Evolutionary conservation across 1,140 invertebrate species (phyloP).

Genomic region (Aricia agestis): DNA sequence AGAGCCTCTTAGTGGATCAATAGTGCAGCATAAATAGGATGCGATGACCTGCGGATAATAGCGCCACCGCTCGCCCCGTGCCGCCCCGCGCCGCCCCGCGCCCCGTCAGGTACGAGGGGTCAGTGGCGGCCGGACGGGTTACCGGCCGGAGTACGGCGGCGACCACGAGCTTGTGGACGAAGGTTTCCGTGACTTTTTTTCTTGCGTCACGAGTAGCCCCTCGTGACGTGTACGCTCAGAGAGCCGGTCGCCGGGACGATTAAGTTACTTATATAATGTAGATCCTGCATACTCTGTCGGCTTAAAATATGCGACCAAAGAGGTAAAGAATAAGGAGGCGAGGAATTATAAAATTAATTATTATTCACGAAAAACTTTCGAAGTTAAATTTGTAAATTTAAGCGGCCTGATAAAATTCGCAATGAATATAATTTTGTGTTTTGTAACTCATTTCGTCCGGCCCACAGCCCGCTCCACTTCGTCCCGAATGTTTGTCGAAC

Average conservation of each 20-base stretch:
- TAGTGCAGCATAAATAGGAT: conserved; percentile 43
- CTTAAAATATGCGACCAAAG: neutral
- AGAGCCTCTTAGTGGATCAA: conserved; percentile 31
- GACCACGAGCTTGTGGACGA: conserved; percentile 3
- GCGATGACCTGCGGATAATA: conserved; percentile 31
- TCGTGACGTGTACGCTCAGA: too few species aligned
- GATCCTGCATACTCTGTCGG: too few species aligned
- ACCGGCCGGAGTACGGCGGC: neutral
- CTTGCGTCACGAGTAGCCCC: too few species aligned
- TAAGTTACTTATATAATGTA: neutral
- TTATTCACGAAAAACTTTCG: neutral
- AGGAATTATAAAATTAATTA: neutral
- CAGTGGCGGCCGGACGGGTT: conserved; percentile 19
- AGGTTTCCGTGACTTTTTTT: conserved; percentile 6
- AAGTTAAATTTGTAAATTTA: neutral
- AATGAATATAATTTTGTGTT: neutral
- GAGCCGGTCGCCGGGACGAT: neutral
- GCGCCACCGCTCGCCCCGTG: conserved; percentile 16
- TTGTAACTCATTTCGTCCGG: neutral
- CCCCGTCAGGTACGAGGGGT: conserved; percentile 19
- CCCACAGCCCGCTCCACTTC: neutral
- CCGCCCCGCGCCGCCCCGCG: neutral
- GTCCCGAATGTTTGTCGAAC: neutral
- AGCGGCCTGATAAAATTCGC: neutral
- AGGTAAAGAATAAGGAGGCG: neutral